phyloP scores from a whole-genome alignment of 2,888 invertebrate species.

The Thereva nobilitata region DNA sequence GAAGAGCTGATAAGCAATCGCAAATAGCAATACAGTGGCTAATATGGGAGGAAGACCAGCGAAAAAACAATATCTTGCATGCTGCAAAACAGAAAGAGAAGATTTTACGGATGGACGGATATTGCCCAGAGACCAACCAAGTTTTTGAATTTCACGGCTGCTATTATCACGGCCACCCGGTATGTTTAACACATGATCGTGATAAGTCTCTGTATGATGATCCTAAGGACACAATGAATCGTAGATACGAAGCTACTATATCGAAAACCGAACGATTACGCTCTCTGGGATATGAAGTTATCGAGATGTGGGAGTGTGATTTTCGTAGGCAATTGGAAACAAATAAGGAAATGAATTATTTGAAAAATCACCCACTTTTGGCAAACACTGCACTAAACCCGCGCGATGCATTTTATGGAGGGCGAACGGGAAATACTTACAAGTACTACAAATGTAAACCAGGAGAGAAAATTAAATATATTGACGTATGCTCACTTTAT shows the following conservation, averaged over 20 bases:
- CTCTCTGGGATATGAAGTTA: conserved; percentile 4
- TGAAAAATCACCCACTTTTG: conserved; percentile 1
- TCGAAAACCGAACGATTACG: not conserved
- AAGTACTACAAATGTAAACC: no score
- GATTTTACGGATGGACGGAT: no score
- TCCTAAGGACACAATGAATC: conserved; percentile 4
- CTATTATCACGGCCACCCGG: not conserved
- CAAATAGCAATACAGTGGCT: not conserved
- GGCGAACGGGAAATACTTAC: not conserved
- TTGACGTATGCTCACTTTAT: conserved; percentile 23
- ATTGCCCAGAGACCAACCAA: not conserved
- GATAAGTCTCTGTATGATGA: conserved; percentile 2
- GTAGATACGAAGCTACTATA: not conserved
- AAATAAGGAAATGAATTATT: not conserved
- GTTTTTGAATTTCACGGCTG: conserved; percentile 11
- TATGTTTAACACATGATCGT: not conserved
- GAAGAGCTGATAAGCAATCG: not conserved
- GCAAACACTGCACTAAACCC: conserved; percentile 3
- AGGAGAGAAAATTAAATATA: conserved; percentile 24
- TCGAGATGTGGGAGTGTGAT: conserved; percentile 25
- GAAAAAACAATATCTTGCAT: not conserved
- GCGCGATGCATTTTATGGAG: no score
- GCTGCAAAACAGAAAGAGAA: no score
- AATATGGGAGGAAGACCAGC: not conserved
- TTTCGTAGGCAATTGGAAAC: no score